These are phyloP conservation scores for Harlomillsia oculata DNA, from an alignment of 1,140 invertebrate species.

Conservation along the genomic window DNA sequence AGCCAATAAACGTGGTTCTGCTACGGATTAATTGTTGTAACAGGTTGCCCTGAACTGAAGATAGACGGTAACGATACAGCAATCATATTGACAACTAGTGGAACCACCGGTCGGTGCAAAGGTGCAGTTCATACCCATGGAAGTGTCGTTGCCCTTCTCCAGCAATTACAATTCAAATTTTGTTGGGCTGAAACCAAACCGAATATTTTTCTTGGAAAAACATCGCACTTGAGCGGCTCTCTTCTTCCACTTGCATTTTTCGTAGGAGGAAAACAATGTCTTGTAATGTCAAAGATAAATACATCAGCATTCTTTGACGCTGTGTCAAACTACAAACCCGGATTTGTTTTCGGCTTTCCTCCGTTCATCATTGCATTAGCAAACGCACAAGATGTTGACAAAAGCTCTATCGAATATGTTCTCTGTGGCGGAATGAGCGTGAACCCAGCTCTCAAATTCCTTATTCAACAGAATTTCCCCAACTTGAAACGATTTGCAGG, in stretches of 20 bases:
- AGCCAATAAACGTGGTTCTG: no score
- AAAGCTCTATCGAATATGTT: slow-evolving; percentile 3
- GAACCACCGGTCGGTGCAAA: slow-evolving; percentile 17
- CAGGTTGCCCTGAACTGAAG: not conserved
- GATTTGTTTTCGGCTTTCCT: slow-evolving; percentile 27
- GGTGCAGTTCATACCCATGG: slow-evolving; percentile 12
- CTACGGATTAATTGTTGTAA: not conserved
- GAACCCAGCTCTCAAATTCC: slow-evolving; percentile 1
- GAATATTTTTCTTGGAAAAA: slow-evolving; percentile 2
- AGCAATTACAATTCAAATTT: not conserved
- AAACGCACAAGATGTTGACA: slow-evolving; percentile 5
- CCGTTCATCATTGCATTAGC: slow-evolving; percentile 11
- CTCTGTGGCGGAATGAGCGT: slow-evolving; percentile 8
- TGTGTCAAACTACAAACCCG: slow-evolving; percentile 8
- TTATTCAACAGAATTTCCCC: slow-evolving; percentile 5
- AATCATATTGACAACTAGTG: slow-evolving; percentile 16
- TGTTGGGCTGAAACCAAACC: not conserved
- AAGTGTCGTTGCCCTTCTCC: not conserved
- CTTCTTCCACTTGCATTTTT: not conserved
- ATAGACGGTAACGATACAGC: slow-evolving; percentile 11
- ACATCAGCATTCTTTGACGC: not conserved
- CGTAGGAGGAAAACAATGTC: not conserved
- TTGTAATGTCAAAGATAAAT: not conserved
- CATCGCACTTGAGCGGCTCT: not conserved
- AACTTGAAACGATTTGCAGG: slow-evolving; percentile 16